A percentile compares a stretch with the other conserved stretches of the same genome.
Conservation (phyloP, 2,113 vertebrate genomes). For the Oophaga pumilio region DNA sequence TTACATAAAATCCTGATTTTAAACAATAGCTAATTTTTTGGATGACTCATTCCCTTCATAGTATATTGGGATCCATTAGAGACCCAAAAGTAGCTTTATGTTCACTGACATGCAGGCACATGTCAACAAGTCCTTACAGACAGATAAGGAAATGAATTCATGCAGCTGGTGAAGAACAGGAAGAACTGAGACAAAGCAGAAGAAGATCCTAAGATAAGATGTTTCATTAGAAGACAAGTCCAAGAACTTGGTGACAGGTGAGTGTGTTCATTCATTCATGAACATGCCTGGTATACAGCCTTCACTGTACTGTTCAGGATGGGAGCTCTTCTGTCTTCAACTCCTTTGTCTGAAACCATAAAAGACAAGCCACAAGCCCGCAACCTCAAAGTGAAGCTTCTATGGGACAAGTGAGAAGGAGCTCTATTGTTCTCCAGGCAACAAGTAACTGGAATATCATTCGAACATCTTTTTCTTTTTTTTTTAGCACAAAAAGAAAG, state of each 20-base stretch:
- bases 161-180: slow-evolving; percentile 4
- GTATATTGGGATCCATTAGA: background rate
- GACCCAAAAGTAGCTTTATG: background rate
- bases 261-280: background rate
- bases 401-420: background rate
- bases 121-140: background rate
- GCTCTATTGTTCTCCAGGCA: slow-evolving; percentile 6
- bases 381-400: background rate
- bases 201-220: background rate
- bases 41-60: background rate
- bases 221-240: background rate
- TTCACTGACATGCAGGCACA: background rate
- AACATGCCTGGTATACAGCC: too few species aligned
- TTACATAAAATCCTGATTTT: too few species aligned
- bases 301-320: background rate
- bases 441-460: background rate
- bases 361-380: background rate
- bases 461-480: background rate
- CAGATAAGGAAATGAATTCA: background rate
- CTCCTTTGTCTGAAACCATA: slow-evolving; percentile 10
- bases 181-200: background rate
- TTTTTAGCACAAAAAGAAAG: background rate
- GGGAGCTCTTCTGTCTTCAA: background rate
- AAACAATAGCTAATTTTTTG: too few species aligned
- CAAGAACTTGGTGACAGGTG: background rate